Conservation (phyloP, 1,140 invertebrate genomes). For the Rhyzopertha dominica region DNA sequence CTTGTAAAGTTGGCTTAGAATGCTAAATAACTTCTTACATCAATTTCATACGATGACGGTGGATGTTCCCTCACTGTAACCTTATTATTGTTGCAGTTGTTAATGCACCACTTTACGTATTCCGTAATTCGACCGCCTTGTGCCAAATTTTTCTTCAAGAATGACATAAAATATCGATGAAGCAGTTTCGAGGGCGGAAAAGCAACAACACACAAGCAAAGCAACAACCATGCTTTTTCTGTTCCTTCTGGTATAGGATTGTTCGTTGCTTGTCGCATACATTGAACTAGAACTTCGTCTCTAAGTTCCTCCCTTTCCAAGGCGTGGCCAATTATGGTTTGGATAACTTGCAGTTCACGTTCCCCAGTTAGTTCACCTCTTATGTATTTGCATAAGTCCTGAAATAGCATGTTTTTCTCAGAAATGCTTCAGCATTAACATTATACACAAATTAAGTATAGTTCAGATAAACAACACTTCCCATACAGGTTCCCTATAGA, state of each 20-base stretch:
- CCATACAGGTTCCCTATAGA: too few species aligned
- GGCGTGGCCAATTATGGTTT: conserved; percentile 78
- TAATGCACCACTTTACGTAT: conserved; percentile 90
- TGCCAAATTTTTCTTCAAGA: conserved; percentile 66
- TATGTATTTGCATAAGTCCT: conserved; percentile 85
- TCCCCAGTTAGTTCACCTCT: conserved; percentile 79
- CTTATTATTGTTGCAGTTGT: conserved; percentile 85
- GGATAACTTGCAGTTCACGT: conserved; percentile 74
- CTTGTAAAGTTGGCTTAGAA: too few species aligned
- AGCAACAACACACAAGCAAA: conserved; percentile 84
- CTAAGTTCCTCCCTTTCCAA: conserved; percentile 83
- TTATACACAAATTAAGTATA: too few species aligned
- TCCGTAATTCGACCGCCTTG: conserved; percentile 69
- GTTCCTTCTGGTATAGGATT: conserved; percentile 77
- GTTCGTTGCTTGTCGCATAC: conserved; percentile 78
- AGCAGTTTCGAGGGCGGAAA: conserved; percentile 89
- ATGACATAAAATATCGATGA: conserved; percentile 73
- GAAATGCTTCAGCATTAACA: too few species aligned
- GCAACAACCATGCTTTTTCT: conserved; percentile 80
- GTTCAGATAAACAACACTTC: too few species aligned
- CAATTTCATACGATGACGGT: conserved; percentile 89
- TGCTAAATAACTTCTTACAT: conserved; percentile 55
- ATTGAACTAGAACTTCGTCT: conserved; percentile 86
- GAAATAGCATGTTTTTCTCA: conserved; percentile 37
- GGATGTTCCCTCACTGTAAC: conserved; percentile 76